Evolutionary conservation across 2,888 invertebrate species (phyloP).

Genomic region (Diogma glabrata): DNA sequence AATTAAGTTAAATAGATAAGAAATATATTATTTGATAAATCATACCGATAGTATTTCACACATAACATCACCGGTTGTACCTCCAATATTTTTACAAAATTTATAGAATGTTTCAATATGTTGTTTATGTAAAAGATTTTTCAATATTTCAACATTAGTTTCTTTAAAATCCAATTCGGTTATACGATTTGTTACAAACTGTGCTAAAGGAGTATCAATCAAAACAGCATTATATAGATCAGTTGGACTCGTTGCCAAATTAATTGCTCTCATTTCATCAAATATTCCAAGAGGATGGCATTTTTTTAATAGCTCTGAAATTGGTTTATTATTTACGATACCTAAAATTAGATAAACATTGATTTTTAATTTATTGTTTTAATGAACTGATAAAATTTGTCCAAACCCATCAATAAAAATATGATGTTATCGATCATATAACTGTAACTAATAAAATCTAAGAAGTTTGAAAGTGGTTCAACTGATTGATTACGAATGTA

Average conservation of each 20-base stretch:
- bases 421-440: slow-evolving; percentile 99
- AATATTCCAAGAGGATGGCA: slow-evolving; percentile 94
- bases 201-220: slow-evolving; percentile 93
- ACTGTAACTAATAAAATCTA: slow-evolving; percentile 94
- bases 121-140: slow-evolving; percentile 91
- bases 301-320: slow-evolving; percentile 88
- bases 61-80: slow-evolving; percentile 93
- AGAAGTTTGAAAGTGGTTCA: slow-evolving; percentile 84
- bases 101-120: slow-evolving; percentile 85
- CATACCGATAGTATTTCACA: slow-evolving; percentile 90
- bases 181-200: slow-evolving; percentile 94
- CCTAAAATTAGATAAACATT: too few relatives aligned
- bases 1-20: too few relatives aligned
- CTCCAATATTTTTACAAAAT: slow-evolving; percentile 83
- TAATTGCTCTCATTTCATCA: slow-evolving; percentile 97
- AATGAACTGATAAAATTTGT: too few relatives aligned
- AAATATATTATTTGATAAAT: too few relatives aligned
- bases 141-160: slow-evolving; percentile 96
- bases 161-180: slow-evolving; percentile 94
- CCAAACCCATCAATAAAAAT: too few relatives aligned
- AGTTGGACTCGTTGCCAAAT: slow-evolving; percentile 91
- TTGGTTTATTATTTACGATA: slow-evolving; percentile 88
- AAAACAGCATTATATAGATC: slow-evolving; percentile 95
- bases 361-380: too few relatives aligned
- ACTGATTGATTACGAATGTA: slow-evolving; percentile 90